Evolutionary conservation across 2,888 invertebrate species (phyloP), one percentile per base, ranked within the genome.

Genomic region (Ferrisia virgata): DNA sequence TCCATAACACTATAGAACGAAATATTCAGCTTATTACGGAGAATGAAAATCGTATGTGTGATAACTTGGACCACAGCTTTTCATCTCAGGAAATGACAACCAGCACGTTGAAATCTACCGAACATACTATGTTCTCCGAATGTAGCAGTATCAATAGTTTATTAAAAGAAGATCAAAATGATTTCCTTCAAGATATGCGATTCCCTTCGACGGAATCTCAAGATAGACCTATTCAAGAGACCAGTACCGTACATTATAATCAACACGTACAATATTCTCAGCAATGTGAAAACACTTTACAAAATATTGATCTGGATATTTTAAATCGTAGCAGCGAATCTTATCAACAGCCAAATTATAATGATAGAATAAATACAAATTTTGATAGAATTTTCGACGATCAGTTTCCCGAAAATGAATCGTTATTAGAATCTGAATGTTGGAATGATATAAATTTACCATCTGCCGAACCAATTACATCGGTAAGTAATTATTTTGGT

Each of bases 401-500:
- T 40, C 82, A 82, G 69, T 82, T 82, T 82, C 39, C 82, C 9
- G 82, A 82, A 28, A 82, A 82, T 28, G 82, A 82, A 25, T 58
- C 69, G 0, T 40, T 82, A n/a, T 39, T 82, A 25, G 82, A 82
- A 28, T 82, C 82, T 0, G 82, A 82, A 43, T 82, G 82, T n/a
- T 82, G 82, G 82, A 64, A 64, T 39, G 82, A 82, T 69, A 82
- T 82, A 15, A 82, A 82, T 82, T 69, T 82, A 40, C 72, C 82
- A 13, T 82, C 82, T 4, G 33, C 82, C 11, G 82, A 43, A 9
- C 82, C 64, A 1, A 36, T 82, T 6, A 22, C 36, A 25, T 40
- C 69, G 25, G 82, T 82, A 13, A 69, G 82, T 82, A 2, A 40
- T 39, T 0, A 31, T 22, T 47, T 31, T 31, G 1, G 31, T 72